Evolutionary conservation across 2,797 vertebrate species (phyloP), one percentile per base, ranked within the genome.

Genomic region (Anomalospiza imberbis): DNA sequence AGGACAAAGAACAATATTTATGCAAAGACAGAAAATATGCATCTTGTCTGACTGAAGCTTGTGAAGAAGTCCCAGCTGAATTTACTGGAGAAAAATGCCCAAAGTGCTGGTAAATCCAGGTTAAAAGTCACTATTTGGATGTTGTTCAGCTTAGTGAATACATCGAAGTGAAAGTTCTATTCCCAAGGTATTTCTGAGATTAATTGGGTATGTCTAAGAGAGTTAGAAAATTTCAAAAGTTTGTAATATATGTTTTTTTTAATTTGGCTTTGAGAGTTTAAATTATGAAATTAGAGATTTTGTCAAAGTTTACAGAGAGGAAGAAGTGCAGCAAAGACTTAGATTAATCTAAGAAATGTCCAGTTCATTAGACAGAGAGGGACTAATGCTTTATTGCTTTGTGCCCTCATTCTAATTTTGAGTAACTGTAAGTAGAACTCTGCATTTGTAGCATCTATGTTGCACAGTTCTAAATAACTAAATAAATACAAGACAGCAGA

Each of bases 171-270:
- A 42, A 93, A 77, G 42, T 88, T 85, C 25, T 91, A 34, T 14
- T 93, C 79, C 65, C 68, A 88, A 48, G 73, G 38, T 70, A 65
- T 70, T 95, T 94, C 76, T 90, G 68, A 96, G 58, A 90, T 92
- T 83, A 92, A 94, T 86, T 91, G 31, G 2, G 22, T 83, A 80
- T 62, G 81, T 88, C 70, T 86, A 72, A 88, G 58, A 81, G 20
- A 62, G n/a, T 21, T 72, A 94, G 36, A 84, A 95, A 81, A 7
- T 77, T 91, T 95, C 58, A 70, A 68, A 67, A 51, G 31, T 85
- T 81, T 73, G 18, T 73, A 91, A 93, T 84, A 34, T 38, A 73
- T 81, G 28, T 44, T 62, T 51, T 94, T 94, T 93, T 19, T 7
- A 78, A 95, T 91, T 86, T 93, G 47, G 10, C 32, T 76, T 86